Percentiles rank a stretch among this genome's conserved stretches.
Conservation (phyloP, 2,113 vertebrate genomes). For the Neofelis nebulosa region DNA sequence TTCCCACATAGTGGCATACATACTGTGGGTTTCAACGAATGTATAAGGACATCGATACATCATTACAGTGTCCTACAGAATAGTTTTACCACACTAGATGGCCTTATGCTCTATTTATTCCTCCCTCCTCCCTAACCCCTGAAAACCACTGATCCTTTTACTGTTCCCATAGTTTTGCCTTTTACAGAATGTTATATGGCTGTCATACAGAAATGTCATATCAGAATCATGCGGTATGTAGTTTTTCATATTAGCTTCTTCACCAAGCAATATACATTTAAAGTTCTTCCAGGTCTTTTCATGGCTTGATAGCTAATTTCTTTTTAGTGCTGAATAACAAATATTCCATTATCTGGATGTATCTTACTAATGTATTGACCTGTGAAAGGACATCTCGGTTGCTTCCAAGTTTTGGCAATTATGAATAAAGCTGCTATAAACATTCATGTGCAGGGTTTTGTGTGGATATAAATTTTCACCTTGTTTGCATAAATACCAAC, state of each 20-base stretch:
- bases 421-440: not conserved
- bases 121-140: not conserved
- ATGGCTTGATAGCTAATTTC: not conserved
- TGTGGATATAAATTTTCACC: not conserved
- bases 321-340: not conserved
- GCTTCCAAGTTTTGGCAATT: not conserved
- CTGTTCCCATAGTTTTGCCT: not conserved
- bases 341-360: not conserved
- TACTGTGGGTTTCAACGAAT: not conserved
- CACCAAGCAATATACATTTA: not conserved
- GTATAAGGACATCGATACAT: no score
- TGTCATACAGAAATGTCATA: not conserved
- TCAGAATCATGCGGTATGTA: not conserved
- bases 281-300: not conserved
- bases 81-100: not conserved
- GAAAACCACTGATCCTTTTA: not conserved
- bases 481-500: not conserved
- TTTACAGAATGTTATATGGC: not conserved
- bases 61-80: no score
- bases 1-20: not conserved
- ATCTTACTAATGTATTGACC: not conserved
- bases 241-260: not conserved
- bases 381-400: not conserved
- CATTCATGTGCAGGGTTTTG: not conserved
- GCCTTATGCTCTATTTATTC: not conserved